These are phyloP conservation scores for Agapetus fuscipes DNA, from an alignment of 2,888 invertebrate genomes.

Conservation along the genomic window DNA sequence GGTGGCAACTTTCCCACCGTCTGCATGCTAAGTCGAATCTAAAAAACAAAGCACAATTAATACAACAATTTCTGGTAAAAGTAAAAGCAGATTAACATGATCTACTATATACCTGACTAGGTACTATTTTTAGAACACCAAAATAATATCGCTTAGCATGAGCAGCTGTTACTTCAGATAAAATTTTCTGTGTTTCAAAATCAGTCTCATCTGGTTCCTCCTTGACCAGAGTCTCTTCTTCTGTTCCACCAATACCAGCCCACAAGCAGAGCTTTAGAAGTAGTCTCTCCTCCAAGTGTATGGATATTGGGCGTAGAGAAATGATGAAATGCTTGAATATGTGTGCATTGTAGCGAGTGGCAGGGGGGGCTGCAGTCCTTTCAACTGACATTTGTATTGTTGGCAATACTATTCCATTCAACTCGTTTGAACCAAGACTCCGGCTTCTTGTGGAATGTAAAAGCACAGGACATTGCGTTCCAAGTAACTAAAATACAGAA, in stretches of 20 bases:
- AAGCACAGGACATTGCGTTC: conserved; percentile 76
- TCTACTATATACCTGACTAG: conserved; percentile 51
- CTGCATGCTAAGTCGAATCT: conserved; percentile 81
- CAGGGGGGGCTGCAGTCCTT: conserved; percentile 54
- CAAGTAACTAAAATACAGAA: conserved; percentile 55
- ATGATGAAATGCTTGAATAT: conserved; percentile 82
- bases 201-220: conserved; percentile 73
- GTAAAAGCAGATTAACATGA: not conserved
- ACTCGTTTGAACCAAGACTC: conserved; percentile 36
- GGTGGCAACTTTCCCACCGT: conserved; percentile 75
- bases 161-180: conserved; percentile 69
- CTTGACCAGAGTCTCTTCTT: conserved; percentile 43
- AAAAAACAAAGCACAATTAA: conserved; percentile 21
- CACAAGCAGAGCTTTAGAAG: conserved; percentile 48
- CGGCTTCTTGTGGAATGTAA: conserved; percentile 58
- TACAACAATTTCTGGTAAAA: not conserved
- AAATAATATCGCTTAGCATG: conserved; percentile 82
- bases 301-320: conserved; percentile 69
- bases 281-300: conserved; percentile 81
- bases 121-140: conserved; percentile 66
- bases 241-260: conserved; percentile 50
- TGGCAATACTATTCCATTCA: conserved; percentile 42
- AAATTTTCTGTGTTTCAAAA: conserved; percentile 68
- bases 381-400: conserved; percentile 75
- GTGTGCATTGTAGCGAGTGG: conserved; percentile 67